Evolutionary conservation across 2,797 vertebrate species (phyloP), one percentile per base, ranked within the genome.

Genomic region (Sciaenops ocellatus): DNA sequence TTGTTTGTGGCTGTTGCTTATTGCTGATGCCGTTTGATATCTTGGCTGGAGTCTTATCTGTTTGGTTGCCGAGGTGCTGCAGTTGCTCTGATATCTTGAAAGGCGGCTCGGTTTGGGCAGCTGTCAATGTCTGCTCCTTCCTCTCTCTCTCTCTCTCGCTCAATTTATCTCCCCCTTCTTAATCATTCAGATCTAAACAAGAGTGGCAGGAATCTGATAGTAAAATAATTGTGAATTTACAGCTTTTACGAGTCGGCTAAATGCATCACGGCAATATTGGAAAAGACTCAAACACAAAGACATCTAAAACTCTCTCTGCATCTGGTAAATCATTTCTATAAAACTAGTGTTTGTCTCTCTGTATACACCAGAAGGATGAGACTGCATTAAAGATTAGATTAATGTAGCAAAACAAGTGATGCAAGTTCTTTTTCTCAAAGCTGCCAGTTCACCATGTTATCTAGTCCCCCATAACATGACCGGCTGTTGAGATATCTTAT

Each of bases 11-110:
- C 85, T n/a, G 57, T 68, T 77, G 90, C 85, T 90, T 87, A 91
- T 90, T 87, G 86, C 86, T 86, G 89, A 93, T 90, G 86, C 87
- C 50, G 89, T 90, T 90, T 87, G 90, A 91, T 92, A 92, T 87
- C 83, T 85, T 56, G 78, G 84, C 84, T 81, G 72, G 42, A 69
- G 77, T 84, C 87, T 93, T 92, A 93, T 92, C 92, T 78, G 73
- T 72, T 69, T 3, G 73, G 74, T 76, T 82, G 84, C 77, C 10
- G 75, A 80, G 72, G 80, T 66, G 85, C 83, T 70, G 88, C 82
- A n/a, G 76, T 86, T 78, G 80, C 90, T 87, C 85, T 76, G 83
- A 81, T 88, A 89, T 85, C 83, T 82, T 74, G 61, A 87, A 84
- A 88, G 78, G 80, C 78, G n/a, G 76, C 83, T 83, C 18, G 50